These are phyloP conservation scores for Euclidia mi DNA, from an alignment of 2,888 invertebrate genomes.

Conservation along the genomic window DNA sequence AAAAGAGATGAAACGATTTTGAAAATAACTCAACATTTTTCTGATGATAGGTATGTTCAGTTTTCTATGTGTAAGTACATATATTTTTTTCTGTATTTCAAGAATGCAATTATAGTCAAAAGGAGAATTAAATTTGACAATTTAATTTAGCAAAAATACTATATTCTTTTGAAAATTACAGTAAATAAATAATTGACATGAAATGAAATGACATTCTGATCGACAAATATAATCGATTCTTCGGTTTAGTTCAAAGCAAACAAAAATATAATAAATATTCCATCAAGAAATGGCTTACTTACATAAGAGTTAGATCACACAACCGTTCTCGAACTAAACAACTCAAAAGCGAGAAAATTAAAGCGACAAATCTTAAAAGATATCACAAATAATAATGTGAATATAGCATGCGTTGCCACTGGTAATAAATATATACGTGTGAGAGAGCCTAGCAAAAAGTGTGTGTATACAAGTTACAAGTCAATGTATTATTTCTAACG, in stretches of 20 bases:
- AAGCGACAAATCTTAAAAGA: not conserved
- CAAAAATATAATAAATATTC: slow-evolving; percentile 9
- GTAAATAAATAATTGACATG: too few species aligned
- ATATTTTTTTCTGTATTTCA: too few species aligned
- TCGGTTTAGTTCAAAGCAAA: slow-evolving; percentile 39
- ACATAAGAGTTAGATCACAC: slow-evolving; percentile 33
- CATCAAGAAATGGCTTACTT: not conserved
- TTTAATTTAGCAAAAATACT: too few species aligned
- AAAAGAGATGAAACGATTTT: not conserved
- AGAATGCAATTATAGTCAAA: too few species aligned
- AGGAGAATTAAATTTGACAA: too few species aligned
- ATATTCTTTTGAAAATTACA: too few species aligned
- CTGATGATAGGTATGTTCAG: too few species aligned
- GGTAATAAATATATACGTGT: slow-evolving; percentile 29
- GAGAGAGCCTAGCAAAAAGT: slow-evolving; percentile 32
- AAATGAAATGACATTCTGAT: too few species aligned
- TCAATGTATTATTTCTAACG: slow-evolving; percentile 38
- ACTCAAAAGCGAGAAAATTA: not conserved
- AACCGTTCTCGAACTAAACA: not conserved
- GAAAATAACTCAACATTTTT: not conserved
- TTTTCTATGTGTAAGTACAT: too few species aligned
- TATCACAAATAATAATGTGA: slow-evolving; percentile 7
- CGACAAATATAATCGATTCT: too few species aligned
- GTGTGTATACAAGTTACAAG: slow-evolving; percentile 28
- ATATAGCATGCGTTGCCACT: slow-evolving; percentile 21